These are phyloP conservation scores for Eudorcas thomsonii DNA, from an alignment of 2,113 vertebrate genomes.

Conservation along the genomic window DNA sequence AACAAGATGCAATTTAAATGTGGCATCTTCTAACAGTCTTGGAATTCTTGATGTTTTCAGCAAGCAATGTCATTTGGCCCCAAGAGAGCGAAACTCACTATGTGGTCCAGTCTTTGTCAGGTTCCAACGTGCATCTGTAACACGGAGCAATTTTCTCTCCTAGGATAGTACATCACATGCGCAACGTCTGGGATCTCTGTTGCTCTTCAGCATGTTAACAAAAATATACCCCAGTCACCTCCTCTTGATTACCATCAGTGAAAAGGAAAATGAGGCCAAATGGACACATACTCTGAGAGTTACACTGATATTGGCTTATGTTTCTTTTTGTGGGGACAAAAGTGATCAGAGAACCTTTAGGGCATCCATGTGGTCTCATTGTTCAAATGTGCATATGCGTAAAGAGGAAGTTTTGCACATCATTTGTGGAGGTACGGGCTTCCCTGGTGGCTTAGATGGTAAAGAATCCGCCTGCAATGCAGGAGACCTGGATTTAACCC, in stretches of 20 bases:
- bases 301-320: background rate
- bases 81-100: background rate
- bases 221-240: background rate
- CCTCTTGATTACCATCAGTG: background rate
- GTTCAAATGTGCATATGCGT: background rate
- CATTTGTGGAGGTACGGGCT: background rate
- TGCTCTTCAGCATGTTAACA: background rate
- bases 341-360: background rate
- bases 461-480: background rate
- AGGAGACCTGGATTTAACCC: background rate
- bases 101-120: background rate
- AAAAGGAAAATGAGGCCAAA: background rate
- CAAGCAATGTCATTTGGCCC: background rate
- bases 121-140: background rate
- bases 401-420: background rate
- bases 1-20: background rate
- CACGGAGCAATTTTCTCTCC: background rate
- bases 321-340: background rate
- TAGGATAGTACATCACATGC: background rate
- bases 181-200: background rate
- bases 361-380: background rate
- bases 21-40: background rate
- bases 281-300: background rate
- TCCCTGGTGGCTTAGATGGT: fast-evolving
- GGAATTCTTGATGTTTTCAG: background rate